A percentile compares a stretch with the other conserved stretches of the same genome.
Conservation (phyloP, 2,797 vertebrate species). For the Microctenopoma stevenorrisi region DNA sequence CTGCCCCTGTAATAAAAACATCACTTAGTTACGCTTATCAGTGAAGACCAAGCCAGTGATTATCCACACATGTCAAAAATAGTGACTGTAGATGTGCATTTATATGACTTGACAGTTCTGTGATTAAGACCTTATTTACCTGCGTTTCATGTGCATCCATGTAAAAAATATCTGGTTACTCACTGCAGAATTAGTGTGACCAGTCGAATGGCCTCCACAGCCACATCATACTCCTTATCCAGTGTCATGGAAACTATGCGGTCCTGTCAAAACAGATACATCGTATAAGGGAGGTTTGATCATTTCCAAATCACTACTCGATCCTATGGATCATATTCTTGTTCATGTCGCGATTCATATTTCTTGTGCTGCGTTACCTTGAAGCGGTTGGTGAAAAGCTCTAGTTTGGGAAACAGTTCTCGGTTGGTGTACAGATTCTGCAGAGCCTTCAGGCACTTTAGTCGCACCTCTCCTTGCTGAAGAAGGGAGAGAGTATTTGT, state of each 20-base stretch:
- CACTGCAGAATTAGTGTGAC: slow-evolving; percentile 98
- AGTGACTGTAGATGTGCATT: too few relatives aligned
- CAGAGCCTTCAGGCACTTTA: slow-evolving; percentile 98
- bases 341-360: neutral
- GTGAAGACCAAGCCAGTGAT: too few relatives aligned
- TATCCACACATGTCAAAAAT: too few relatives aligned
- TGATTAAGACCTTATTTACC: too few relatives aligned
- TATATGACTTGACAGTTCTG: too few relatives aligned
- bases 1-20: slow-evolving; percentile 88
- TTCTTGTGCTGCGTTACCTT: slow-evolving; percentile 85
- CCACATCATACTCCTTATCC: slow-evolving; percentile 98
- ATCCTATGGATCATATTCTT: neutral
- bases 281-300: neutral
- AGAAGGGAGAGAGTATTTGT: slow-evolving; percentile 21
- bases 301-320: neutral
- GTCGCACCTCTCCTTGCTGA: slow-evolving; percentile 98
- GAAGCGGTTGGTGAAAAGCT: slow-evolving; percentile 98
- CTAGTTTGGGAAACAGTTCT: slow-evolving; percentile 97
- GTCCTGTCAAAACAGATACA: slow-evolving; percentile 82
- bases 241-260: slow-evolving; percentile 99
- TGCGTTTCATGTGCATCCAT: neutral
- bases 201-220: slow-evolving; percentile 97
- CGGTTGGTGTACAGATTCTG: slow-evolving; percentile 98
- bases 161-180: slow-evolving; percentile 72
- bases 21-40: neutral